Percentiles rank a stretch among this genome's conserved stretches.
These are phyloP conservation scores for Plutomurus gul DNA, from an alignment of 1,140 invertebrate genomes.

Conservation along the genomic window DNA sequence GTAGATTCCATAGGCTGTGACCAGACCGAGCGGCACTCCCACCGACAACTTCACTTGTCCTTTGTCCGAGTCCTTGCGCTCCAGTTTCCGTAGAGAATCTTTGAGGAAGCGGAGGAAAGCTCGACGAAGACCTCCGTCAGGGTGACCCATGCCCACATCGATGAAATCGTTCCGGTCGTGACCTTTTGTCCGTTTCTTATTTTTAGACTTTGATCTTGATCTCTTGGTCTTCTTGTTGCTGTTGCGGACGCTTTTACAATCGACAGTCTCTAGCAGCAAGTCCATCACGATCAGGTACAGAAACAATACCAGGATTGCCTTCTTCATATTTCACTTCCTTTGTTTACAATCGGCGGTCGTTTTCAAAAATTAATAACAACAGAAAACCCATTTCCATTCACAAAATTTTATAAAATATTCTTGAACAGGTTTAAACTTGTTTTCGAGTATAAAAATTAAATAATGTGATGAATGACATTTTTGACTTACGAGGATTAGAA, in stretches of 20 bases:
- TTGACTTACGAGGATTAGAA: background rate
- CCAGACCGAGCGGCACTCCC: background rate
- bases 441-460: too few relatives aligned
- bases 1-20: background rate
- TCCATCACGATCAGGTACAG: background rate
- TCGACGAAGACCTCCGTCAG: background rate
- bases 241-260: background rate
- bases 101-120: conserved; percentile 12
- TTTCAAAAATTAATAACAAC: too few relatives aligned
- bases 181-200: background rate
- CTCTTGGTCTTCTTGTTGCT: background rate
- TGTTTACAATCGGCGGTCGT: too few relatives aligned
- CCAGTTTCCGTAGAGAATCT: background rate
- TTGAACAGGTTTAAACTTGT: too few relatives aligned
- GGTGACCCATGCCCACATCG: background rate
- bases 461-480: background rate
- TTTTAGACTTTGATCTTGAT: background rate
- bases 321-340: too few relatives aligned
- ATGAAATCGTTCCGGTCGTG: background rate
- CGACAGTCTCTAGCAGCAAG: background rate
- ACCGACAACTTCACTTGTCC: background rate
- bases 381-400: too few relatives aligned
- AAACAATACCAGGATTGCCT: background rate
- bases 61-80: background rate
- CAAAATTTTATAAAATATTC: too few relatives aligned